Evolutionary conservation across 2,888 invertebrate species (phyloP), one percentile per base, ranked within the genome.

Genomic region (Archips xylosteana): DNA sequence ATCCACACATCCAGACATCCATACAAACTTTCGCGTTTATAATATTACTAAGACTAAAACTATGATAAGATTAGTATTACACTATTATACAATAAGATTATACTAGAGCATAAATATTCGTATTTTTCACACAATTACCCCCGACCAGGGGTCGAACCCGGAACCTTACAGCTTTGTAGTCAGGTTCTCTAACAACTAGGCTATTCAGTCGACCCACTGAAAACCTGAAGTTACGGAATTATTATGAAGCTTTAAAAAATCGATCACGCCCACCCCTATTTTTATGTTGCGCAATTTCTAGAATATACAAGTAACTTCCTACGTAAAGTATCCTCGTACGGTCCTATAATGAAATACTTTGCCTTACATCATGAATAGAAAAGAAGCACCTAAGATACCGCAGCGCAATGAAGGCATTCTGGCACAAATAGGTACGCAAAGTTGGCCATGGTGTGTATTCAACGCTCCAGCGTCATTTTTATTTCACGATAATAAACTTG

Each of bases 371-470:
- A 23, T 54, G 54, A 54, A 23, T 23, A 54, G 54, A 54, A 45
- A 62, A 62, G 42, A 62, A 45, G 62, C 42, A 39, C 13, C 42
- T 61, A 32, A 61, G 61, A 42, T 42, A 39, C 42, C 42, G 23
- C 61, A 42, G n/a, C 15, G 61, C 39, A 61, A 62, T 62, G 45
- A 62, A 45, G 10, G 23, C 15, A 54, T 54, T 23, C 54, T 54
- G 23, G 23, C 15, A 54, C 8, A 54, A 54, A 54, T 54, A 54
- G 54, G 13, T 51, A 51, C 15, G 13, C 51, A 51, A 51, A 15
- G 2, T 54, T 54, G 8, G 15, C 23, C 9, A 2, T 23, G 23
- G 54, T 15, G 13, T 54, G 13, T 9, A 9, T 54, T 54, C 8
- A 23, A 23, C 15, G 54, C 54, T 54, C 13, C 8, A 23, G 15